A percentile compares a stretch with the other conserved stretches of the same genome.
phyloP scores from a whole-genome alignment of 2,888 invertebrate species.

The Lithophane leautieri region DNA sequence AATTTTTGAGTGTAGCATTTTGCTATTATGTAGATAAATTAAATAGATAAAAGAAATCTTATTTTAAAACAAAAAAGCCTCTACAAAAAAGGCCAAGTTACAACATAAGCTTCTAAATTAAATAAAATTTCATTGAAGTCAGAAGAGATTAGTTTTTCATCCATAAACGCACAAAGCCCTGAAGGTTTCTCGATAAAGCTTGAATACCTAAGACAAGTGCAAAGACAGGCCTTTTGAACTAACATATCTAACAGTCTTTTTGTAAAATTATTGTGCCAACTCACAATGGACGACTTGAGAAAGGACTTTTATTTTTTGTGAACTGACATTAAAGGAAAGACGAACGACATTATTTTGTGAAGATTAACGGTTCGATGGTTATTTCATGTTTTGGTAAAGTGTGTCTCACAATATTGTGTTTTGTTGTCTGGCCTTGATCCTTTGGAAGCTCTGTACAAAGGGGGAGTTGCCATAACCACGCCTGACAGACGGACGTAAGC shows the following conservation, averaged over 20 bases:
- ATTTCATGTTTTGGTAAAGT: neutral
- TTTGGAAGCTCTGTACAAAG: neutral
- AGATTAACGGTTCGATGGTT: neutral
- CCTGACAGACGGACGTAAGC: neutral
- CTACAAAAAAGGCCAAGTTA: slow-evolving; percentile 11
- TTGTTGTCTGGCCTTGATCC: neutral
- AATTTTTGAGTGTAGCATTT: no score
- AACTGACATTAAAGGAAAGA: slow-evolving; percentile 17
- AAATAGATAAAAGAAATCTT: neutral
- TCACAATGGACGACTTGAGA: slow-evolving; percentile 42
- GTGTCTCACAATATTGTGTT: neutral
- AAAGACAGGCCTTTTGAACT: slow-evolving; percentile 39
- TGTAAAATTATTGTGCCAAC: slow-evolving; percentile 44
- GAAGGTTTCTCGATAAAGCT: slow-evolving; percentile 40
- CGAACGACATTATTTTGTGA: neutral
- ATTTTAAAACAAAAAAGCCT: neutral
- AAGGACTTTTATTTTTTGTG: slow-evolving; percentile 18
- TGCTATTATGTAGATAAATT: neutral
- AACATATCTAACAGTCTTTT: slow-evolving; percentile 40
- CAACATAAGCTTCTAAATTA: slow-evolving; percentile 16
- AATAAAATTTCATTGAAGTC: slow-evolving; percentile 37
- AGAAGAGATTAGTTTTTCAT: slow-evolving; percentile 52
- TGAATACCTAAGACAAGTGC: slow-evolving; percentile 9
- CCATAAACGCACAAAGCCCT: slow-evolving; percentile 33
- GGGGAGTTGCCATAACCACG: neutral